Conservation (phyloP, 2,113 vertebrate species). For the Bos indicus region DNA sequence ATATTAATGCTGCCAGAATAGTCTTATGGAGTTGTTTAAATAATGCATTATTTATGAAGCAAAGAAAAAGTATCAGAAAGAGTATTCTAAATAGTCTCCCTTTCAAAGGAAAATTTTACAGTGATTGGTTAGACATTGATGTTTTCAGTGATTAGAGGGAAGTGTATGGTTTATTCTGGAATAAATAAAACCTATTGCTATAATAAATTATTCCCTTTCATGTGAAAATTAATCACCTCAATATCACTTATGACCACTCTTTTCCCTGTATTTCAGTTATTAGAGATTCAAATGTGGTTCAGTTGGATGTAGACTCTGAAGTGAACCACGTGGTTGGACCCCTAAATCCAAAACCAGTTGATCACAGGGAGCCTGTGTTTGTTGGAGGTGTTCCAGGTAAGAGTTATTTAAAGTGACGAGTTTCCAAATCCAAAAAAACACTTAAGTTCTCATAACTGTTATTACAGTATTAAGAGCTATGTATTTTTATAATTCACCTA, state of each 20-base stretch:
- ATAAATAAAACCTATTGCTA: neutral
- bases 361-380: conserved; percentile 87
- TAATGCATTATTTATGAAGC: neutral
- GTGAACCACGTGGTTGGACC: conserved; percentile 91
- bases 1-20: neutral
- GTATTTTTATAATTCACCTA: neutral
- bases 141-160: neutral
- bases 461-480: neutral
- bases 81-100: neutral
- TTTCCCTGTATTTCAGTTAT: conserved; percentile 85
- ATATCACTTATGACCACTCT: neutral
- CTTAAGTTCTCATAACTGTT: neutral
- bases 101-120: neutral
- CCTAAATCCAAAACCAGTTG: conserved; percentile 79
- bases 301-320: conserved; percentile 94
- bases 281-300: conserved; percentile 88
- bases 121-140: neutral
- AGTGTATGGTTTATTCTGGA: neutral
- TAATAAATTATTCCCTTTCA: neutral
- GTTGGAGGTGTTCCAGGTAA: conserved; percentile 94
- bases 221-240: neutral
- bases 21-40: neutral
- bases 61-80: neutral
- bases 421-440: neutral
- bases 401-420: neutral